A percentile compares a stretch with the other conserved stretches of the same genome.
Conservation (phyloP, 2,888 invertebrate genomes). For the Saturnia japonica region DNA sequence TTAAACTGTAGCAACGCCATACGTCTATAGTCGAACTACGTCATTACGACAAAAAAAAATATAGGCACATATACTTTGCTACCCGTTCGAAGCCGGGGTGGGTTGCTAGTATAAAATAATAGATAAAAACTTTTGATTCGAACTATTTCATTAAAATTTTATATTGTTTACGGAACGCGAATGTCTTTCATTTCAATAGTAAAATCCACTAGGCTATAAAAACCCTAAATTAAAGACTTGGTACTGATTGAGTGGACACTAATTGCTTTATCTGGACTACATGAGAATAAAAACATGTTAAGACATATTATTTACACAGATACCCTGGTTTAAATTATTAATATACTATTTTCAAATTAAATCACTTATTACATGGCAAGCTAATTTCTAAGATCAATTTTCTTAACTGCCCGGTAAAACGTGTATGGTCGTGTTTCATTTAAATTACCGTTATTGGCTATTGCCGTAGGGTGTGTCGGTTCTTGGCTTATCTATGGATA, state of each 20-base stretch:
- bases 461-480: slow-evolving; percentile 17
- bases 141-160: too few species aligned
- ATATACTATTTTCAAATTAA: background rate
- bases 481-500: slow-evolving; percentile 19
- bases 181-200: too few species aligned
- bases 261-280: background rate
- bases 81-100: too few species aligned
- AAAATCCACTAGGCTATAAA: too few species aligned
- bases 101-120: too few species aligned
- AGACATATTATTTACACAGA: background rate
- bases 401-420: background rate
- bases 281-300: background rate
- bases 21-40: too few species aligned
- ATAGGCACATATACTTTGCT: too few species aligned
- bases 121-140: too few species aligned
- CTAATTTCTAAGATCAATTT: background rate
- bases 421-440: slow-evolving; percentile 14
- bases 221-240: too few species aligned
- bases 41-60: too few species aligned
- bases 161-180: too few species aligned
- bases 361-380: background rate
- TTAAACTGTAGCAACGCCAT: too few species aligned
- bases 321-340: background rate
- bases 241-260: background rate
- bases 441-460: slow-evolving; percentile 18